Conservation (phyloP, 2,888 invertebrate species). For the Omphaloscelis lunosa region DNA sequence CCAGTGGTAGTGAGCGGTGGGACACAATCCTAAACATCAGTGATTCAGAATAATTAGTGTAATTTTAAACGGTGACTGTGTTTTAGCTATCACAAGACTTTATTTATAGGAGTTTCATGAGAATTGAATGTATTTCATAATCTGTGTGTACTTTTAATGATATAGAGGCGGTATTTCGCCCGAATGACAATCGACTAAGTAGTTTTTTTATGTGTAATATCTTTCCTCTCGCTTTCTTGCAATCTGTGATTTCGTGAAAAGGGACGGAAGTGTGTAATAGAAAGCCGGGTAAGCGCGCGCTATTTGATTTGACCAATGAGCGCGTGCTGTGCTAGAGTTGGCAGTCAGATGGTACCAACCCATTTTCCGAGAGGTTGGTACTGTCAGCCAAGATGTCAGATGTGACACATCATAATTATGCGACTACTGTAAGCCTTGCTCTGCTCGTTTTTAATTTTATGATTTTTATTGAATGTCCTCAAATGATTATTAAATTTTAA, state of each 20-base stretch:
- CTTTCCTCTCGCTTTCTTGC: no score
- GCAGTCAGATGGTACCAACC: no score
- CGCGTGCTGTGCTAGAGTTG: no score
- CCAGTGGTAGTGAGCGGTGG: neutral
- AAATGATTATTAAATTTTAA: neutral
- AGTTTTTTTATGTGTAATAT: neutral
- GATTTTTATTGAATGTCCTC: neutral
- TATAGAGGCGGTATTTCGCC: slow-evolving; percentile 3
- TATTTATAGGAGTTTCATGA: slow-evolving; percentile 1
- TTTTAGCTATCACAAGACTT: slow-evolving; percentile 53
- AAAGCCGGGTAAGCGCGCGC: no score
- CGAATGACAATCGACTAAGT: neutral
- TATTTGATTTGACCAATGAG: no score
- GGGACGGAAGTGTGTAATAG: no score
- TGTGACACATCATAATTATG: no score
- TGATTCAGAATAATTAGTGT: slow-evolving; percentile 23
- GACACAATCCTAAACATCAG: slow-evolving; percentile 13
- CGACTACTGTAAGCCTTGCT: no score
- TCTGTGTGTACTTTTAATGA: slow-evolving; percentile 16
- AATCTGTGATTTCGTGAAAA: no score
- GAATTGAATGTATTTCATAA: slow-evolving; percentile 19
- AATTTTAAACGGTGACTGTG: slow-evolving; percentile 49
- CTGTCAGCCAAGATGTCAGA: no score
- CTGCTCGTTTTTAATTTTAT: neutral
- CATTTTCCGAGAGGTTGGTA: no score